Evolutionary conservation across 2,797 vertebrate genomes (phyloP), one percentile per base, ranked within the genome.

Genomic region (Spizella passerina): DNA sequence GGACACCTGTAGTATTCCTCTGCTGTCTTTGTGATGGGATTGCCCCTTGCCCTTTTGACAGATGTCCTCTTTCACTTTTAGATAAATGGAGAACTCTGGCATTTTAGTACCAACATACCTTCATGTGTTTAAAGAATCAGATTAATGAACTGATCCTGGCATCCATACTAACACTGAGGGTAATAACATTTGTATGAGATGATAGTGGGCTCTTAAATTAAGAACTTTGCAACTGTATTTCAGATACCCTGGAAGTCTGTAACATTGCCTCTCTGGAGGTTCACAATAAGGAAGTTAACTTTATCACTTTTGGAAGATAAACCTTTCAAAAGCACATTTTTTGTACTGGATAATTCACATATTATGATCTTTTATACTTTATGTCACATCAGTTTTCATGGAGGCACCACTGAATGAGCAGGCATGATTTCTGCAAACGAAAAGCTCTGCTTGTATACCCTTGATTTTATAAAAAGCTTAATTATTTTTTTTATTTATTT

Each of bases 101-200:
- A n/a, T 12, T 46, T 73, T 43, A 71, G 7, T 47, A 56, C 17
- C 49, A 71, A 39, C 24, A 44, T 8, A 36, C 10, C 14, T 46
- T 34, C 30, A 16, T 1, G 0, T 8, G 7, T 57, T 71, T 71
- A n/a, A 78, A 43, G 32, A 53, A 39, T 12, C 1, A 0, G 20
- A 68, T 34, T 44, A 79, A 80, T 41, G 23, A 80, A 76, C 27
- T 4, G 9, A 41, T 41, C 26, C 19, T 50, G 34, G 30, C 59
- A 86, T 30, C 38, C 38, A 55, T 4, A 32, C 15, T 43, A 72
- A 21, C 34, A 65, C 38, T 24, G 29, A 72, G 7, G 8, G 17
- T 39, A 72, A 72, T 57, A 32, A 41, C 7, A 64, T 41, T 43
- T 43, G 15, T 23, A 26, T 26, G 43, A 73, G 23, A 83, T 34